Evolutionary conservation across 2,797 vertebrate genomes (phyloP), one percentile per base, ranked within the genome.

Genomic region (Oryzias dopingdopingensis): DNA sequence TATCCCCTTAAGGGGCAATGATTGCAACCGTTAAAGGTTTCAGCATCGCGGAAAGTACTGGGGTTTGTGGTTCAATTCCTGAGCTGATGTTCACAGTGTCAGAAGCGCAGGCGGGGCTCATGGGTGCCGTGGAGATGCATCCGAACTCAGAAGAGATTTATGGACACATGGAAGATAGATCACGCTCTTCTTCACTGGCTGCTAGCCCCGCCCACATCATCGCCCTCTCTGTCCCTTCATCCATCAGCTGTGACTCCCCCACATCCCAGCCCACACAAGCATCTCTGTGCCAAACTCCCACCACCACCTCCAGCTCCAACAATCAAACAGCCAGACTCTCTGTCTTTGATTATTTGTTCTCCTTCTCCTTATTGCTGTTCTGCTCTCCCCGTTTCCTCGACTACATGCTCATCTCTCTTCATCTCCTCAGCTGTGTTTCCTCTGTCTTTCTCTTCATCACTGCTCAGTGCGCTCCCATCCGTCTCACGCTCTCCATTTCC

Each of bases 201-300:
- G 43, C 56, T 62, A 6, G 26, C 26, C 26, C 26, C 5, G 26
- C 26, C 26, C 26, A 29, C 26, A 58, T 68, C 62, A 48, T 44
- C 47, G 29, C 56, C 59, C 56, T 52, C 52, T 58, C 49, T 50
- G 49, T 66, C 56, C 53, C 57, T 65, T 59, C 37, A 73, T 76
- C 59, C 59, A 60, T 79, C 75, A 52, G 14, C 67, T 72, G 70
- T 74, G 67, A 70, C 47, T 58, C 46, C 42, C 42, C 40, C 40
- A 14, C 61, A 24, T 26, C 23, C 52, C 5, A 10, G 29, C 29
- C 29, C 29, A 56, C 37, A 26, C 41, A 23, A 12, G 24, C 20
- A 6, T 60, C 53, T 76, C 59, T 41, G 41, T 66, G 70, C 57
- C 70, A 62, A 61, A 53, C 18, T 49, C 43, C 32, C 18, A 18